A percentile compares a stretch with the other conserved stretches of the same genome.
phyloP scores from a whole-genome alignment of 2,888 invertebrate genomes.

The Isotomurus palustris region DNA sequence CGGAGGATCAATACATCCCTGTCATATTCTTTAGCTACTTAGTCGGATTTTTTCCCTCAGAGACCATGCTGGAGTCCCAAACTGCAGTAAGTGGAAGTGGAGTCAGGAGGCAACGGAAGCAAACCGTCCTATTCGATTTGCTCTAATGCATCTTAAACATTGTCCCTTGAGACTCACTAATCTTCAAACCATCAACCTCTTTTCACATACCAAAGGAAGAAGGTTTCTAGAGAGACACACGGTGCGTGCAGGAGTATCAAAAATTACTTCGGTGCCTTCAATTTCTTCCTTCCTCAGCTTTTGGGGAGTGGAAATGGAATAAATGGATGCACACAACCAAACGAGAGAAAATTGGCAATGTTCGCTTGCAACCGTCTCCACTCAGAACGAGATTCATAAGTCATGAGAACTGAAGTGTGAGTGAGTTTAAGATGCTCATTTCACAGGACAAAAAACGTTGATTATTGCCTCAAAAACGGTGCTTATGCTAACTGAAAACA shows the following conservation, averaged over 20 bases:
- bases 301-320: neutral
- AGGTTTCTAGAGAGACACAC: neutral
- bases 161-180: constrained; percentile 24
- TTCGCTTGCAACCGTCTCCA: too few species aligned
- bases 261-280: neutral
- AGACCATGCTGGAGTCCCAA: neutral
- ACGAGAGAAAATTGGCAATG: neutral
- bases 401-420: neutral
- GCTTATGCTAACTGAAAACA: neutral
- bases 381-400: constrained; percentile 1
- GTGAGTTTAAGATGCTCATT: neutral
- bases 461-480: neutral
- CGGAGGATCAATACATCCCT: constrained; percentile 4
- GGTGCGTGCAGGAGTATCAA: too few species aligned
- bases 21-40: neutral
- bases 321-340: neutral
- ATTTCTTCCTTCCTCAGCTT: neutral
- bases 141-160: constrained; percentile 24
- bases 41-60: constrained; percentile 3
- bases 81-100: neutral
- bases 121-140: constrained; percentile 32
- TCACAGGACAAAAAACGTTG: neutral
- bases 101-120: constrained; percentile 12
- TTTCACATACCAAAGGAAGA: too few species aligned
- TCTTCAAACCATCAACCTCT: constrained; percentile 1